Evolutionary conservation across 2,797 vertebrate genomes (phyloP).

Genomic region (Mormyrops boulengeri): DNA sequence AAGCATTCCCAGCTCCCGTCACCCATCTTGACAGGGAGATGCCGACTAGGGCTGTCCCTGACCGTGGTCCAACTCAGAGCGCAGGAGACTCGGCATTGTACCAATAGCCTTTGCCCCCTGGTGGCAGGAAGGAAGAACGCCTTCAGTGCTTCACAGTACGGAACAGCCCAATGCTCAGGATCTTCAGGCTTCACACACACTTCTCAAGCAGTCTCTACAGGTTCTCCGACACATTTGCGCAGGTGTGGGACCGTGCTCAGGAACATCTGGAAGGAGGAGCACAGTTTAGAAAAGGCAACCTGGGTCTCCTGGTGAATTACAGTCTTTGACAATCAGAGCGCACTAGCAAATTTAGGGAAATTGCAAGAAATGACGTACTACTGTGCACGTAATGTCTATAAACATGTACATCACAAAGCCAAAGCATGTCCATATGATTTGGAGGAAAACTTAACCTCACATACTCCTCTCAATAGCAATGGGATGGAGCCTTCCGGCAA

Average conservation of each 20-base stretch:
- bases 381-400: not conserved
- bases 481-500: not conserved
- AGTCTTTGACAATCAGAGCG: not conserved
- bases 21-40: conserved; percentile 55
- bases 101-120: conserved; percentile 29
- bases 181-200: not conserved
- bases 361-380: not conserved
- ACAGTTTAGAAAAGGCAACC: not conserved
- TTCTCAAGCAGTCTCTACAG: not conserved
- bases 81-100: conserved; percentile 39
- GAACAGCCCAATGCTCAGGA: not conserved
- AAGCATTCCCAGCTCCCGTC: conserved; percentile 78
- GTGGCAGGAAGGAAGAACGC: conserved; percentile 27
- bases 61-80: conserved; percentile 26
- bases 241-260: not conserved
- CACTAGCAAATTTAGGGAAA: not conserved
- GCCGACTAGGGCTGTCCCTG: conserved; percentile 23
- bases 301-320: not conserved
- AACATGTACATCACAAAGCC: not conserved
- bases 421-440: not conserved
- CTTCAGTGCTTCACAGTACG: not conserved
- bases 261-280: not conserved
- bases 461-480: not conserved
- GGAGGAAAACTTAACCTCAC: not conserved
- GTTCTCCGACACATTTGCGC: not conserved